Conservation (phyloP, 2,113 vertebrate species). For the Empidonax traillii region DNA sequence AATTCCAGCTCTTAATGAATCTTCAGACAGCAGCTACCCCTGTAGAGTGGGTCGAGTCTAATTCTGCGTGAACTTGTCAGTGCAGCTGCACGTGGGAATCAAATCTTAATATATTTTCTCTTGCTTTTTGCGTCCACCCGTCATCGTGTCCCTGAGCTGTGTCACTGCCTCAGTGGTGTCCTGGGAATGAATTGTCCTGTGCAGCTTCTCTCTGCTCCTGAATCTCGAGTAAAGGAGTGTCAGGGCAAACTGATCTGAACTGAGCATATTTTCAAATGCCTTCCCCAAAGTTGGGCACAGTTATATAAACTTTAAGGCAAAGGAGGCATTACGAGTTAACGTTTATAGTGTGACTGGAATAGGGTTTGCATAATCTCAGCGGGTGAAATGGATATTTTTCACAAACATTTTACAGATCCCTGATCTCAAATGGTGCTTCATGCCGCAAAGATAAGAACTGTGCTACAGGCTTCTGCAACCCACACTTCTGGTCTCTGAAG, state of each 20-base stretch:
- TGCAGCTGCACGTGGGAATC: neutral
- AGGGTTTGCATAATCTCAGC: neutral
- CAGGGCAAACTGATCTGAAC: neutral
- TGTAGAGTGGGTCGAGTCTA: neutral
- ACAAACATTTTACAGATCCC: neutral
- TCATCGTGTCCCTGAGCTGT: neutral
- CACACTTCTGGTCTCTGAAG: slow-evolving; percentile 3
- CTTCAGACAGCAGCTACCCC: neutral
- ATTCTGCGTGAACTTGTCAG: neutral
- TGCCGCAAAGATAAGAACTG: neutral
- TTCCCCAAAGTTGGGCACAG: neutral
- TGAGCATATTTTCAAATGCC: neutral
- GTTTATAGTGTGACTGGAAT: neutral
- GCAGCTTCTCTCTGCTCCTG: neutral
- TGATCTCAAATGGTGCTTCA: neutral
- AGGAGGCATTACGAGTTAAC: neutral
- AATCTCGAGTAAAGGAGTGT: neutral
- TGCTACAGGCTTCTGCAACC: neutral
- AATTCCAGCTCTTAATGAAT: neutral
- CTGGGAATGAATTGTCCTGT: neutral
- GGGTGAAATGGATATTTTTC: neutral
- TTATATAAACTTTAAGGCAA: neutral
- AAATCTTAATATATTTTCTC: neutral
- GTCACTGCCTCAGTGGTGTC: neutral
- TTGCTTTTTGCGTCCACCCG: neutral